Evolutionary conservation across 1,140 invertebrate species (phyloP).

Genomic region (Sipha flava): DNA sequence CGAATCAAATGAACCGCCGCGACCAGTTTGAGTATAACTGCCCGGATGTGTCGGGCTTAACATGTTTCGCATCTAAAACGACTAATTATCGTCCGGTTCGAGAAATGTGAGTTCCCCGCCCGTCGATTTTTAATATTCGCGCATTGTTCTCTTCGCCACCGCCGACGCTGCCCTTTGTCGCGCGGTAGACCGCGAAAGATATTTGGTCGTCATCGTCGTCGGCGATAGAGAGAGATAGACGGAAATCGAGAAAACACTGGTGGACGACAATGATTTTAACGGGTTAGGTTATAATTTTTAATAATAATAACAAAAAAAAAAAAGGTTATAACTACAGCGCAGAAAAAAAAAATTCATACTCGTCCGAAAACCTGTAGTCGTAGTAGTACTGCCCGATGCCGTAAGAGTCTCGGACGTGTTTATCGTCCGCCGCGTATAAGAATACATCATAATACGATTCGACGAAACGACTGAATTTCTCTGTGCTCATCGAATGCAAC

Average conservation of each 20-base stretch:
- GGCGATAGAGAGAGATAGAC: not conserved
- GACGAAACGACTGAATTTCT: too few species aligned
- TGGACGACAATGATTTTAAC: not conserved
- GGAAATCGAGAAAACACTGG: not conserved
- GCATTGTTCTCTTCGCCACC: not conserved
- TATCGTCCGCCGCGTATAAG: not conserved
- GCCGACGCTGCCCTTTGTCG: not conserved
- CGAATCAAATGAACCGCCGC: not conserved
- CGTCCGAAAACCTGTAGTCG: not conserved
- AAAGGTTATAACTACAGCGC: too few species aligned
- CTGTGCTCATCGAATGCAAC: too few species aligned
- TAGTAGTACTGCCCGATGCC: too few species aligned
- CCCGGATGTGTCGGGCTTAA: constrained; percentile 10
- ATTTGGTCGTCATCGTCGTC: too few species aligned
- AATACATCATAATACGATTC: too few species aligned
- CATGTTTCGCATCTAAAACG: constrained; percentile 21
- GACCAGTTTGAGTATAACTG: not conserved
- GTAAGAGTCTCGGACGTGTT: not conserved
- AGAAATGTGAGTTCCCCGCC: not conserved
- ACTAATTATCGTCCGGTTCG: constrained; percentile 12
- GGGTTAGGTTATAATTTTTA: not conserved
- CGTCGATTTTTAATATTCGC: constrained; percentile 13
- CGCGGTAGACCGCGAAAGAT: not conserved
- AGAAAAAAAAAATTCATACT: not conserved
- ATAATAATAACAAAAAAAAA: not conserved